Conservation (phyloP, 1,140 invertebrate species). For the Watersipora subatra region DNA sequence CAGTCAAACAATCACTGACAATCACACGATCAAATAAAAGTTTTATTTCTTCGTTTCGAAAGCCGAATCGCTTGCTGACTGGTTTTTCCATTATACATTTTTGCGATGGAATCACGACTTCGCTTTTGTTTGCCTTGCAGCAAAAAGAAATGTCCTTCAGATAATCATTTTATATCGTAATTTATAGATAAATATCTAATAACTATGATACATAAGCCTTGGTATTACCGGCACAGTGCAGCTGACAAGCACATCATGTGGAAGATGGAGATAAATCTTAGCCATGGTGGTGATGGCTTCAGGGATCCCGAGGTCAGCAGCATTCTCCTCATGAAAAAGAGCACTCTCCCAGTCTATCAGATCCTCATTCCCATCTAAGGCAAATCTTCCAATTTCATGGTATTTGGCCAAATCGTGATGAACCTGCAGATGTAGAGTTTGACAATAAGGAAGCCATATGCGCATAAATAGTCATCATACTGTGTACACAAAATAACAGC, state of each 20-base stretch:
- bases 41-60: too few relatives aligned
- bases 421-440: conserved; percentile 31
- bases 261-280: conserved; percentile 42
- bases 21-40: too few relatives aligned
- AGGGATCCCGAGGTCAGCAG: conserved; percentile 44
- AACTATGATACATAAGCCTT: background rate
- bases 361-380: conserved; percentile 15
- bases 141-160: too few relatives aligned
- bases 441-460: background rate
- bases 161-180: too few relatives aligned
- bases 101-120: too few relatives aligned
- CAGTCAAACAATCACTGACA: too few relatives aligned
- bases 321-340: conserved; percentile 45
- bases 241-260: conserved; percentile 43
- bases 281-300: conserved; percentile 46
- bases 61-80: too few relatives aligned
- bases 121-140: too few relatives aligned
- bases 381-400: conserved; percentile 47
- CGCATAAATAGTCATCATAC: too few relatives aligned
- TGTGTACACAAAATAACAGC: too few relatives aligned
- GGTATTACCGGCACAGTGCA: conserved; percentile 23
- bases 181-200: background rate
- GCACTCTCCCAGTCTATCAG: conserved; percentile 44
- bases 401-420: conserved; percentile 49
- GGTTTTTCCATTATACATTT: too few relatives aligned